Evolutionary conservation across 2,888 invertebrate species (phyloP).

Genomic region (Biston betularia): DNA sequence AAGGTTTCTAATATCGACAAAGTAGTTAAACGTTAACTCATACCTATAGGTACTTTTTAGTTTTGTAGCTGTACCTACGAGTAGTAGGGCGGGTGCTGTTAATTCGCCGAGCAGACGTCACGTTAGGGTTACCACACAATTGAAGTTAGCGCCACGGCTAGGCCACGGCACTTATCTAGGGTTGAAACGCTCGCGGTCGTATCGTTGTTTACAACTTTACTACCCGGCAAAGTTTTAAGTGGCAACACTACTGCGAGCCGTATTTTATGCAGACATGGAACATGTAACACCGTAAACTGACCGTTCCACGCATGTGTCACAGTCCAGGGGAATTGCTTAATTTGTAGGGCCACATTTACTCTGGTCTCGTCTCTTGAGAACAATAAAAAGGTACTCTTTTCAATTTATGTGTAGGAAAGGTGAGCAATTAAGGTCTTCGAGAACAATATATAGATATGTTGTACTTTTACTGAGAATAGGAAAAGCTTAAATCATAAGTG

Average conservation of each 20-base stretch:
- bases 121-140: slow-evolving; percentile 62
- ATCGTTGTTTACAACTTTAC: slow-evolving; percentile 33
- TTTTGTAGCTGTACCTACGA: slow-evolving; percentile 29
- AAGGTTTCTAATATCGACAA: slow-evolving; percentile 19
- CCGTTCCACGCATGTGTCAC: slow-evolving; percentile 35
- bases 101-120: slow-evolving; percentile 75
- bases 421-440: slow-evolving; percentile 4
- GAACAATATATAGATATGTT: background rate
- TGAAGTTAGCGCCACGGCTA: slow-evolving; percentile 37
- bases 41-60: slow-evolving; percentile 5
- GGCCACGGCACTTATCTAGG: slow-evolving; percentile 35
- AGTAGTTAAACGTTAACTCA: slow-evolving; percentile 11
- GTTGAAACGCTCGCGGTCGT: slow-evolving; percentile 29
- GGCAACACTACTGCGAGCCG: slow-evolving; percentile 30
- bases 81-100: slow-evolving; percentile 69
- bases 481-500: background rate
- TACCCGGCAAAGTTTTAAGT: slow-evolving; percentile 43
- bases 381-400: slow-evolving; percentile 24
- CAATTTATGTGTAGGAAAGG: slow-evolving; percentile 8
- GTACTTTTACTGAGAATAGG: background rate
- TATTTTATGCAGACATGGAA: slow-evolving; percentile 38
- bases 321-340: slow-evolving; percentile 38
- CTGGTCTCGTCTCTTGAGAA: slow-evolving; percentile 16
- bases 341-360: slow-evolving; percentile 29
- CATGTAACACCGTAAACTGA: slow-evolving; percentile 39